Evolutionary conservation across 2,888 invertebrate species (phyloP), one percentile per base, ranked within the genome.

Genomic region (Apamea epomidion): DNA sequence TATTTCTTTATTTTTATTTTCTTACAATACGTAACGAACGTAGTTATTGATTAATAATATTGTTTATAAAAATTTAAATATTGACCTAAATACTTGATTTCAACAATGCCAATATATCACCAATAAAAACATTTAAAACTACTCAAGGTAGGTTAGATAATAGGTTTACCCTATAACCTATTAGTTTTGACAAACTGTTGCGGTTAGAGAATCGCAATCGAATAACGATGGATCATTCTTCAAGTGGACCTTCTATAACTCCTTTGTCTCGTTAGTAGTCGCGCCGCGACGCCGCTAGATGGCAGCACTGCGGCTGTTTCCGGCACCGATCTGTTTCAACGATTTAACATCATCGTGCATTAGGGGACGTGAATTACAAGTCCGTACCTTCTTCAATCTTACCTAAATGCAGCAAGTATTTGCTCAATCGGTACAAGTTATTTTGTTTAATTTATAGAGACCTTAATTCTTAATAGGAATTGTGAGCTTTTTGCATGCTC

Each of bases 201-300:
- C 25, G 25, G 10, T 25, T 58, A 25, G 10, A n/a, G 12, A 60
- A 60, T n/a, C 60, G n/a, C 14, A n/a, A 60, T n/a, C n/a, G 60
- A 60, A n/a, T 14, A 14, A 29, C 29, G 29, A 60, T 29, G 1
- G 64, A 62, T 29, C 29, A 29, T 18, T 18, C 65, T 65, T 32
- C 37, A 37, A 67, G 37, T 67, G 25, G 37, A 37, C 25, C 82
- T 71, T 68, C 76, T 82, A 0, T n/a, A 48, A 2, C 16, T 71
- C 0, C 14, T 32, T 21, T 60, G 45, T 21, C 1, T 37, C 10
- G 21, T 60, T 6, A 18, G 25, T n/a, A 4, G 65, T 68, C 12
- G 29, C 32, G 6, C 32, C 42, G 54, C 48, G 25, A 25, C 37
- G 48, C 42, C 84, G 48, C n/a, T 64, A 83, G 83, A 83, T 83